Conservation (phyloP, 2,888 invertebrate genomes). For the Hirtodrosophila cameraria region DNA sequence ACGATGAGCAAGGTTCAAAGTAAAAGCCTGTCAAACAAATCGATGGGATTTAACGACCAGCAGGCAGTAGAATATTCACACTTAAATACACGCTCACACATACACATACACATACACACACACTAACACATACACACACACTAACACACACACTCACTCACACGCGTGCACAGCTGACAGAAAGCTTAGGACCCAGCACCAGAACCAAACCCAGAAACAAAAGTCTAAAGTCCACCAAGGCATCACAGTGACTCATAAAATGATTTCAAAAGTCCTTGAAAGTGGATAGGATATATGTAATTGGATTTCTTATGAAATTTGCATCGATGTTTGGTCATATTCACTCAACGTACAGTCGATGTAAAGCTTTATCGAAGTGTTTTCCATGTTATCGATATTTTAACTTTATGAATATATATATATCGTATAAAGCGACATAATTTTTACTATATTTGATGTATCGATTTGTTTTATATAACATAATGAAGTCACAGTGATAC, state of each 20-base stretch:
- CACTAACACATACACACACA: not conserved
- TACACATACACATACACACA: constrained; percentile 1
- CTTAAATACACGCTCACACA: not conserved
- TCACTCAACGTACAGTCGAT: no score
- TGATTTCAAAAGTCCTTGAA: constrained; percentile 15
- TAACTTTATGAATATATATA: not conserved
- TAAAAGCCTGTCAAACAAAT: constrained; percentile 73
- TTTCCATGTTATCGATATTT: no score
- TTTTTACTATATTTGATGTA: no score
- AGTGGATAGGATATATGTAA: constrained; percentile 6
- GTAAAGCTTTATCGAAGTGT: no score
- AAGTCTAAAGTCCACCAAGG: constrained; percentile 23
- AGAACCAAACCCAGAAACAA: constrained; percentile 8
- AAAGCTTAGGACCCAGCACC: constrained; percentile 6
- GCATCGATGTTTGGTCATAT: not conserved
- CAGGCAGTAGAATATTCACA: constrained; percentile 15
- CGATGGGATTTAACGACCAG: constrained; percentile 56
- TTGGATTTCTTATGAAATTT: not conserved
- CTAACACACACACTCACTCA: not conserved
- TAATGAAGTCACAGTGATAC: no score
- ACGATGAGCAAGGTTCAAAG: constrained; percentile 36
- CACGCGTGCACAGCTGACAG: constrained; percentile 13
- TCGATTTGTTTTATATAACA: no score
- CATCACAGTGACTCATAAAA: constrained; percentile 33
- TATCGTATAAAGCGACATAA: no score